A percentile compares a stretch with the other conserved stretches of the same genome.
phyloP scores from a whole-genome alignment of 2,797 vertebrate species.

The Tachyglossus aculeatus region DNA sequence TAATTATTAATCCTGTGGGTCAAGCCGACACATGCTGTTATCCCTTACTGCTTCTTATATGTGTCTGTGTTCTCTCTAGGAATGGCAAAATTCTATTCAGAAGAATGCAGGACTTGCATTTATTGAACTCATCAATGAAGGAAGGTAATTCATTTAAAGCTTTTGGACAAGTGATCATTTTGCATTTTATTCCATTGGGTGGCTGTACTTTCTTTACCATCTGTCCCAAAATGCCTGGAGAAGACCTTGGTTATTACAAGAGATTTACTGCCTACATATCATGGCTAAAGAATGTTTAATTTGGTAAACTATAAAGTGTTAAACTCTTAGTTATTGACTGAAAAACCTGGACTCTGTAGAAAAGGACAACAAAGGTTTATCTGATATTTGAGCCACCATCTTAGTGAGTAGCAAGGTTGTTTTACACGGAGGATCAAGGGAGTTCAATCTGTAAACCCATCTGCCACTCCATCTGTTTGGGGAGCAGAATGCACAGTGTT shows the following conservation, averaged over 20 bases:
- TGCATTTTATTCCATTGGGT: constrained; percentile 60
- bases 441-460: constrained; percentile 83
- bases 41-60: constrained; percentile 40
- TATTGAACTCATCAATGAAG: constrained; percentile 98
- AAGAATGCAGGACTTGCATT: constrained; percentile 98
- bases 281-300: constrained; percentile 36
- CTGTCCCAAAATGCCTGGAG: constrained; percentile 56
- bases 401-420: constrained; percentile 58
- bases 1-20: background rate
- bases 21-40: constrained; percentile 32
- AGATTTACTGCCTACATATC: constrained; percentile 22
- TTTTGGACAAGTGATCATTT: constrained; percentile 61
- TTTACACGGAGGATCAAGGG: constrained; percentile 71
- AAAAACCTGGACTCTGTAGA: background rate
- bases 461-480: constrained; percentile 91
- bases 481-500: constrained; percentile 29
- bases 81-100: constrained; percentile 99
- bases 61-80: constrained; percentile 79
- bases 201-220: constrained; percentile 61
- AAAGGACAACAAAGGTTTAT: constrained; percentile 37
- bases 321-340: constrained; percentile 25
- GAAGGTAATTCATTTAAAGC: constrained; percentile 87
- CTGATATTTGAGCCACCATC: constrained; percentile 45
- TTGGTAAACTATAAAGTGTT: constrained; percentile 37
- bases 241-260: constrained; percentile 49